phyloP scores from a whole-genome alignment of 2,888 invertebrate genomes.

The Polyommatus iphigenia region DNA sequence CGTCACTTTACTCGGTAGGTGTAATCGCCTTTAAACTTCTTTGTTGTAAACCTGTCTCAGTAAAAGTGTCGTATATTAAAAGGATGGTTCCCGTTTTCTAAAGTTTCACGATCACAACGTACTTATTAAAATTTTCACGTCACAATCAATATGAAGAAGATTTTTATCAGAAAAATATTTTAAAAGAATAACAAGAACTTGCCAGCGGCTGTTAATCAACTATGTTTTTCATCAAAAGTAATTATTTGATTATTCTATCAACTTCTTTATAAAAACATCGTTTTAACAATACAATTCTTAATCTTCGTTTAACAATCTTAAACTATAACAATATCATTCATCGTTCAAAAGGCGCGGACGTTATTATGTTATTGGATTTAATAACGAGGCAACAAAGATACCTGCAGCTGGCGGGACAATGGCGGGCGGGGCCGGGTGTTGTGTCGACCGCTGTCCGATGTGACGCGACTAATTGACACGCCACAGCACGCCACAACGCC shows the following conservation, averaged over 20 bases:
- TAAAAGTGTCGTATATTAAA: too few species aligned
- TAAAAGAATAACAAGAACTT: too few species aligned
- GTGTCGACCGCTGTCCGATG: constrained; percentile 20
- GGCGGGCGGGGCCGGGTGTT: constrained; percentile 1
- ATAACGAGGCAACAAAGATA: neutral
- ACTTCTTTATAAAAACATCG: neutral
- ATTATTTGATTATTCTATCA: neutral
- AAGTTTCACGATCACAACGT: too few species aligned
- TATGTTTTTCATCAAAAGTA: too few species aligned
- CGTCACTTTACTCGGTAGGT: too few species aligned
- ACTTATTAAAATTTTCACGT: too few species aligned
- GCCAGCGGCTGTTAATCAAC: too few species aligned
- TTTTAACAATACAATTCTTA: neutral
- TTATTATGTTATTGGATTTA: neutral
- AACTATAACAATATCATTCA: neutral
- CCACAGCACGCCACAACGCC: neutral
- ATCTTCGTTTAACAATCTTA: neutral
- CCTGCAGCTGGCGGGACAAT: constrained; percentile 25
- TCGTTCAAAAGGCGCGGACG: neutral
- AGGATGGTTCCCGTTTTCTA: too few species aligned
- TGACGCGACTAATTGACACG: constrained; percentile 11
- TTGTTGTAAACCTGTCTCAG: too few species aligned
- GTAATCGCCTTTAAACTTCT: too few species aligned
- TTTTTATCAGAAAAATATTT: too few species aligned
- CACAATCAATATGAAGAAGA: too few species aligned